A percentile compares a stretch with the other conserved stretches of the same genome.
phyloP scores from a whole-genome alignment of 2,113 vertebrate species.

The Cephalopholis sonnerati region DNA sequence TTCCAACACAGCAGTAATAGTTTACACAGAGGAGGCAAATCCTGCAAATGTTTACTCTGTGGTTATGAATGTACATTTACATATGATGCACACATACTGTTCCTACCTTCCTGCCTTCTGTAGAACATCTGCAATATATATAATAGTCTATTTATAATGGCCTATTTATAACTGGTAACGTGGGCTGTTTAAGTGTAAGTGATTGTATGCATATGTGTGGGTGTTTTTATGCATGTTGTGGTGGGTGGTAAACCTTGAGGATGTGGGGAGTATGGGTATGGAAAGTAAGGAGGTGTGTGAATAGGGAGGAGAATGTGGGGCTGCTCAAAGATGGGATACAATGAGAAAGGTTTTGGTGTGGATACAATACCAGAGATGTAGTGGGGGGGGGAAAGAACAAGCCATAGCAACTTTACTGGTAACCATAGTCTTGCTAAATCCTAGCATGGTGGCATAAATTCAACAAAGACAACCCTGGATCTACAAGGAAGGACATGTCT shows the following conservation, averaged over 20 bases:
- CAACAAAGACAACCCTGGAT: not conserved
- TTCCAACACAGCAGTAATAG: not conserved
- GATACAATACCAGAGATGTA: not conserved
- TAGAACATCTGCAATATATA: not conserved
- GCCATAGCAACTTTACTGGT: not conserved
- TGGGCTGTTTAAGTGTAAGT: not conserved
- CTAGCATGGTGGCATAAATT: not conserved
- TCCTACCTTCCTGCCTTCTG: no score
- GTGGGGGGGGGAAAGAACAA: not conserved
- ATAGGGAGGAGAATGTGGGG: not conserved
- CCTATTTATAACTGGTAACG: not conserved
- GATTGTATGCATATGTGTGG: not conserved
- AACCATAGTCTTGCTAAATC: not conserved
- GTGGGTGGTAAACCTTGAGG: not conserved
- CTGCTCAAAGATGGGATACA: not conserved
- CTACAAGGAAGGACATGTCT: not conserved
- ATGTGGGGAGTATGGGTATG: not conserved
- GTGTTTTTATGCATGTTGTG: not conserved
- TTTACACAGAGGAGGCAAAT: slow-evolving; percentile 25
- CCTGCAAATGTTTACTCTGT: slow-evolving; percentile 23
- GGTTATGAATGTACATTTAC: slow-evolving; percentile 8
- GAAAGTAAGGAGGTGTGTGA: not conserved
- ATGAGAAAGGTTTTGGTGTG: not conserved
- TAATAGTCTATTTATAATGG: not conserved
- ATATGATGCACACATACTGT: not conserved